phyloP scores from a whole-genome alignment of 2,113 vertebrate species.

The Muntiacus muntjak region DNA sequence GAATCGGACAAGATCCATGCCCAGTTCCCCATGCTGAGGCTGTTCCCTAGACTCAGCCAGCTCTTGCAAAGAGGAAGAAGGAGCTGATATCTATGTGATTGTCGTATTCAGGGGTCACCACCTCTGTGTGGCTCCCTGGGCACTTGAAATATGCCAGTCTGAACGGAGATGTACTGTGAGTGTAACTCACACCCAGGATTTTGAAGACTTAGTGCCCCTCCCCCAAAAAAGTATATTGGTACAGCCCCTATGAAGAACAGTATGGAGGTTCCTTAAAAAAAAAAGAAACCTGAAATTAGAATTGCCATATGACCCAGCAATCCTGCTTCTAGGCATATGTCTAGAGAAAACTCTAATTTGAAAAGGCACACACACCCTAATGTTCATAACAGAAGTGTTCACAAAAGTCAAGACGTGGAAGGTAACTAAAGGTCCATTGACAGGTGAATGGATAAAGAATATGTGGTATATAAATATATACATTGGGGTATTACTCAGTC shows the following conservation, averaged over 20 bases:
- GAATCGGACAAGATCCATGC: background rate
- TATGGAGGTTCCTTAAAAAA: background rate
- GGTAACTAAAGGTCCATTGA: background rate
- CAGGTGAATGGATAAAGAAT: background rate
- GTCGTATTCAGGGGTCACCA: background rate
- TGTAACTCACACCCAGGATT: background rate
- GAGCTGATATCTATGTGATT: rapidly evolving
- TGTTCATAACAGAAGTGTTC: background rate
- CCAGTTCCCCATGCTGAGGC: background rate
- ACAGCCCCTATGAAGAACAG: background rate
- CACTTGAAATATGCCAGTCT: background rate
- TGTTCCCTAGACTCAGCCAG: background rate
- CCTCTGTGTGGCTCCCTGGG: background rate
- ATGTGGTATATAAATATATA: background rate
- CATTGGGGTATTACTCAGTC: background rate
- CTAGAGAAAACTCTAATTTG: background rate
- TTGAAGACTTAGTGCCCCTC: background rate
- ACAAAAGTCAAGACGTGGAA: background rate
- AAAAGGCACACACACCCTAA: background rate
- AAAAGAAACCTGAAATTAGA: background rate
- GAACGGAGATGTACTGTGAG: background rate
- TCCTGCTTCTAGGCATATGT: background rate
- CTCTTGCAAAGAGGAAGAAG: background rate
- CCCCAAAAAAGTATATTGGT: background rate
- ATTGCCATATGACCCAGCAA: background rate